A percentile compares a stretch with the other conserved stretches of the same genome.
phyloP scores from a whole-genome alignment of 2,113 vertebrate species.

The Stigmatopora argus region DNA sequence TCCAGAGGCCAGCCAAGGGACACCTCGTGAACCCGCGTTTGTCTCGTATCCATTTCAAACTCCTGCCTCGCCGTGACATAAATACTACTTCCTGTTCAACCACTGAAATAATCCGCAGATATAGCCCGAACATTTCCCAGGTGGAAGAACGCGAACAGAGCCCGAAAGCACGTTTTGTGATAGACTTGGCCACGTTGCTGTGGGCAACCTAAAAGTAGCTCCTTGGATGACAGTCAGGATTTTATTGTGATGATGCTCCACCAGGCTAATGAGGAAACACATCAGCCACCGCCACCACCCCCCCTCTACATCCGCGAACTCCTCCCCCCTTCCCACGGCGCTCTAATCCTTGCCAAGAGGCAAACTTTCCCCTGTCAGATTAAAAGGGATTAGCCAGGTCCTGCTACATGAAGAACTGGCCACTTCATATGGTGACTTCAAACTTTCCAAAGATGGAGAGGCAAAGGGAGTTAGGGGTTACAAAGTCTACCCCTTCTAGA shows the following conservation, averaged over 20 bases:
- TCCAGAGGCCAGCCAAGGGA: conserved; percentile 57
- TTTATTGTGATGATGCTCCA: conserved; percentile 2
- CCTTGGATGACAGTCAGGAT: not conserved
- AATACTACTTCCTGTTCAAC: not conserved
- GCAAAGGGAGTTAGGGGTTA: not conserved
- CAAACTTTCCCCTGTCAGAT: conserved; percentile 70
- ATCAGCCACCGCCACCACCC: conserved; percentile 40
- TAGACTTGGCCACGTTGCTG: conserved; percentile 19
- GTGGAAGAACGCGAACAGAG: too few relatives aligned
- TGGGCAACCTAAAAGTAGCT: conserved; percentile 18
- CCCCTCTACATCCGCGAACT: not conserved
- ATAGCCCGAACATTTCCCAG: too few relatives aligned
- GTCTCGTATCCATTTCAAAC: not conserved
- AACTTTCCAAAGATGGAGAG: conserved; percentile 46
- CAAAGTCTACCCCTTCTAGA: not conserved
- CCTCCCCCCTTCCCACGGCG: conserved; percentile 11
- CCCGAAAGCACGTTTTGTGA: too few relatives aligned
- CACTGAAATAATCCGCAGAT: not conserved
- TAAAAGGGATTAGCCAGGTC: conserved; percentile 63
- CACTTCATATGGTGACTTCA: conserved; percentile 54
- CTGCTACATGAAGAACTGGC: conserved; percentile 59
- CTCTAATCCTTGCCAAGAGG: conserved; percentile 53
- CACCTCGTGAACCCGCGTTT: conserved; percentile 39
- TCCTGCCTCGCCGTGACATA: not conserved
- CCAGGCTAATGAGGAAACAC: conserved; percentile 54